Evolutionary conservation across 2,113 vertebrate genomes (phyloP), one percentile per base, ranked within the genome.

Genomic region (Speoplatyrhinus poulsoni): DNA sequence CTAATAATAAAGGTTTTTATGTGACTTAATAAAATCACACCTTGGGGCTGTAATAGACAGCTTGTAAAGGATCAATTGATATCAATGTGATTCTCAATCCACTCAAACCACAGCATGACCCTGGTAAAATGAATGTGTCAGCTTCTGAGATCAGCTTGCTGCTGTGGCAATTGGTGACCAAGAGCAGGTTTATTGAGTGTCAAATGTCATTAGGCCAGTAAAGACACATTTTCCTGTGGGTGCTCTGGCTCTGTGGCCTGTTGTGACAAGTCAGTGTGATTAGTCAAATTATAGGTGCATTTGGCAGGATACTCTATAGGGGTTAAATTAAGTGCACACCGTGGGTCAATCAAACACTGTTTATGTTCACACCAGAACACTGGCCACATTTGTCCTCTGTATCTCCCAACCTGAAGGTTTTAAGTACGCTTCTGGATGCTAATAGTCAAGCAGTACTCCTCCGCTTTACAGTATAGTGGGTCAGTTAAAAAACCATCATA

Each of bases 171-270:
- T 87, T 10, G 70, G 70, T 75, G 74, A 79, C 73, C 73, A 69
- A 75, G 75, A 76, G 63, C 65, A 73, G 48, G 67, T 90, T 91
- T 91, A 89, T 87, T 89, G 88, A 10, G 87, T 90, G 89, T 84
- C 86, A 88, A 87, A 85, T 89, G 87, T 88, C 83, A 77, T 87
- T 86, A 85, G 82, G 53, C 73, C 74, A 60, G 72, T 87, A 75
- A 50, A 74, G 79, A 70, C 79, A 57, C 81, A 73, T 86, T 76
- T 87, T 86, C 86, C 70, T 82, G 68, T 46, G 76, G 61, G 73
- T 49, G 77, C 15, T 71, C 63, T 76, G 70, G 72, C 77, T 76
- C 77, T 64, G 46, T 59, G 74, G 67, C 73, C 65, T 73, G 61
- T 59, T 75, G 63, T 75, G 69, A 76, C 80, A 63, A 67, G 59